Evolutionary conservation across 2,797 vertebrate species (phyloP), one percentile per base, ranked within the genome.

Genomic region (Rhabdomys pumilio): DNA sequence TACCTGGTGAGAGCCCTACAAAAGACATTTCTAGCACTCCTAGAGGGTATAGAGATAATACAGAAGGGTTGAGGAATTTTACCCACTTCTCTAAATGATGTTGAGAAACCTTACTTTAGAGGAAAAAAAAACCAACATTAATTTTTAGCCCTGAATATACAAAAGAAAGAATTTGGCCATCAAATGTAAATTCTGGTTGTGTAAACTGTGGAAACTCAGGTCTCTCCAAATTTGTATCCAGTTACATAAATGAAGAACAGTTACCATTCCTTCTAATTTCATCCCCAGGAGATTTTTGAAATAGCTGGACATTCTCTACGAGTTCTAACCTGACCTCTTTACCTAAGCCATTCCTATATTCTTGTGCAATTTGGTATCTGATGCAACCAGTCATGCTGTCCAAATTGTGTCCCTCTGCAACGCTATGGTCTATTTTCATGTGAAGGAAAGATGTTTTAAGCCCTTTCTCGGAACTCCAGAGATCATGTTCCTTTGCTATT

Each of bases 101-200:
- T 73, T 88, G 38, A 94, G 38, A 90, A 94, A 84, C 24, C 29
- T 83, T 65, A 22, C 90, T 91, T 95, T 61, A 87, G 55, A 80
- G 41, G 10, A 12, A 12, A 50, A 50, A 50, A 79, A 95, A 97
- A 75, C 7, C 22, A 91, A 85, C 47, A 81, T 96, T 83, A 95
- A 89, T 24, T 94, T 65, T 77, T 94, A 91, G 5, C n/a, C 11
- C 29, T 95, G 90, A 95, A 95, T 94, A 94, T 10, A 90, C 57
- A 95, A 93, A 55, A 92, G 14, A 89, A 72, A 69, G 17, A 29
- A 93, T 91, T 93, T 97, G 77, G 34, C 76, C 80, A 81, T 65
- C 88, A 92, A 89, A 80, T 94, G 17, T 93, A 89, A 94, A 53
- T 29, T 53, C 63, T 88, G 85, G 15, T 93, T 97, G 69, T 92